Evolutionary conservation across 2,888 invertebrate genomes (phyloP).

Genomic region (Gerris lacustris): DNA sequence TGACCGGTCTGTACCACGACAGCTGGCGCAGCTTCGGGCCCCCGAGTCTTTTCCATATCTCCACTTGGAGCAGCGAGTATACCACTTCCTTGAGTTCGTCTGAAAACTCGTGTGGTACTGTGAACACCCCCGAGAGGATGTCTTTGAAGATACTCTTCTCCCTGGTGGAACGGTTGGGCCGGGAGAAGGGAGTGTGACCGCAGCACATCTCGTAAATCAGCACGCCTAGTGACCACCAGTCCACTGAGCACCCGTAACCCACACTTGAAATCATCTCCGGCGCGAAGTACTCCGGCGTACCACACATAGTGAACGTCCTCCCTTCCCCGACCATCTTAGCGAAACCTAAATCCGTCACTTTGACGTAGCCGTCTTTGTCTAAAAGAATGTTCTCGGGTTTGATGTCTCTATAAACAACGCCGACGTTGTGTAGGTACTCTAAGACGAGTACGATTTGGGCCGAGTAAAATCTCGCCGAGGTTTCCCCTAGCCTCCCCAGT

Average conservation of each 20-base stretch:
- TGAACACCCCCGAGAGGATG: conserved; percentile 82
- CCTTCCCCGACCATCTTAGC: conserved; percentile 57
- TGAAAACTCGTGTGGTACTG: conserved; percentile 71
- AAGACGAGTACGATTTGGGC: conserved; percentile 83
- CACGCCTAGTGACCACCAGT: conserved; percentile 93
- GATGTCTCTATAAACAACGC: conserved; percentile 77
- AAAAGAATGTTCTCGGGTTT: conserved; percentile 87
- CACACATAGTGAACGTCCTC: conserved; percentile 44
- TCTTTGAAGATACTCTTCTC: conserved; percentile 80
- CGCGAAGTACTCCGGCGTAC: conserved; percentile 49
- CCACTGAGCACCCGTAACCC: conserved; percentile 84
- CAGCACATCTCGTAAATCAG: conserved; percentile 80
- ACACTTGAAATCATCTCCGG: conserved; percentile 64
- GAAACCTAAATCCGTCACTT: conserved; percentile 91
- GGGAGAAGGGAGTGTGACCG: conserved; percentile 80
- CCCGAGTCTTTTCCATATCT: conserved; percentile 66
- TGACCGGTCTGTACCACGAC: conserved; percentile 70
- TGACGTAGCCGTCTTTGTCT: conserved; percentile 63
- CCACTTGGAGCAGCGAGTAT: conserved; percentile 66
- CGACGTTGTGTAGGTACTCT: conserved; percentile 81
- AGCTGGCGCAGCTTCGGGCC: conserved; percentile 78
- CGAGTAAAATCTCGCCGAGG: conserved; percentile 73
- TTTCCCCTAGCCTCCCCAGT: conserved; percentile 45
- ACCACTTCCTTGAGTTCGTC: conserved; percentile 73
- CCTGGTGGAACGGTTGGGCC: conserved; percentile 36